Base-by-base conservation (phyloP, 2,113 vertebrate genomes). In the Sprattus sprattus region DNA sequence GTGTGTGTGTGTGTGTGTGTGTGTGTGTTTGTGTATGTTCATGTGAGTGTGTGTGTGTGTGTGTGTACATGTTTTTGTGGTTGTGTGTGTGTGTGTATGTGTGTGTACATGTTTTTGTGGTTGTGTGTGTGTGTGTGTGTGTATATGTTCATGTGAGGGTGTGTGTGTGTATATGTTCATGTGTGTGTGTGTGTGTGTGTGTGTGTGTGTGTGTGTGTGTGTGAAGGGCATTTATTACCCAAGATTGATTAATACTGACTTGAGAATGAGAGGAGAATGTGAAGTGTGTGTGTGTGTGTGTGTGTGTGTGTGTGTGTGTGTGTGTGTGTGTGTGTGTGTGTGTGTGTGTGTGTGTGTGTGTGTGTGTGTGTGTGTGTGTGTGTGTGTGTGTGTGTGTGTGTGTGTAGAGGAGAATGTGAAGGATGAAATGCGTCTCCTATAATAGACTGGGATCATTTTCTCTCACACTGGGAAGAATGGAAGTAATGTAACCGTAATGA, bases 191-290 rank as follows among this genome's bases (percentile, higher is more conserved):
- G 64, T 71, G 64, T 28, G 22, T 71, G 64, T 16, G 67, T 39
- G 67, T 39, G 67, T 39, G 67, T 75, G 28, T 75, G 28, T 32
- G 25, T 28, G 67, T 39, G 71, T 78, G 71, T 32, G 32, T 78
- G 28, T 78, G 71, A 39, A 78, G 71, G 71, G 71, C 71, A 75
- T 75, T 39, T 75, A 75, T 75, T 75, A 78, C 25, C 71, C 28
- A 15, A 32, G 13, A 32, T 78, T 28, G 71, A 78, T 78, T 28
- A 78, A 39, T 78, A 78, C 39, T 78, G 71, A 78, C 71, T 78
- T 28, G 28, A 11, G 64, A n/a, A 25, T n/a, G 60, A 28, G 64
- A 28, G n/a, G 64, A 28, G n/a, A 67, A 28, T 67, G 71, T 13
- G 71, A 78, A 75, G 64, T n/a, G 64, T 67, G 64, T 39, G 39